Evolutionary conservation across 2,113 vertebrate species (phyloP).

Genomic region (Nematolebias whitei): DNA sequence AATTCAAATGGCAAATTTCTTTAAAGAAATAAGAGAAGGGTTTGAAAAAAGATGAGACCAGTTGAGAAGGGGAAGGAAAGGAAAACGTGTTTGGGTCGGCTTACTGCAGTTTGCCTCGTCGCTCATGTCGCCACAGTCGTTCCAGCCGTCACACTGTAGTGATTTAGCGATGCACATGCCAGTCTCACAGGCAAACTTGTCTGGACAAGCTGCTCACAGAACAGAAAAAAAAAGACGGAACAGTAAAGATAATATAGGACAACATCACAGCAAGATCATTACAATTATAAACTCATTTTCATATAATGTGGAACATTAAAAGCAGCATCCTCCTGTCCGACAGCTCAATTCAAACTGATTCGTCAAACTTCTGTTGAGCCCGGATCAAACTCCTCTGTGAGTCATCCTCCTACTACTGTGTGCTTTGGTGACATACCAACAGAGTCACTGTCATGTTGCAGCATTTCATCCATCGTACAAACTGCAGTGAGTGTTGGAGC

Average conservation of each 20-base stretch:
- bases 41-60: background rate
- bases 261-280: conserved; percentile 48
- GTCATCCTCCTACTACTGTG: too few relatives aligned
- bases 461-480: conserved; percentile 12
- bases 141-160: conserved; percentile 79
- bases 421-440: too few relatives aligned
- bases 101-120: conserved; percentile 79
- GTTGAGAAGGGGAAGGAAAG: background rate
- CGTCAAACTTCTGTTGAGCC: too few relatives aligned
- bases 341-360: conserved; percentile 63
- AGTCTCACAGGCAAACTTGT: conserved; percentile 70
- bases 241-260: conserved; percentile 29
- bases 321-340: conserved; percentile 54
- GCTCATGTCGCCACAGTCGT: conserved; percentile 82
- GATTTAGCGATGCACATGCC: conserved; percentile 73
- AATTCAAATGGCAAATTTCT: background rate
- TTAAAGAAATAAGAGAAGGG: background rate
- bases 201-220: conserved; percentile 74
- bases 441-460: conserved; percentile 26
- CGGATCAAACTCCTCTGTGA: too few relatives aligned
- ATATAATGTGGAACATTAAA: conserved; percentile 52
- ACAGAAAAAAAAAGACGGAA: conserved; percentile 1
- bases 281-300: conserved; percentile 68
- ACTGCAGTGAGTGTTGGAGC: background rate
- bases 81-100: conserved; percentile 29